phyloP scores from a whole-genome alignment of 2,113 vertebrate species.

The Leucopternis melanops region DNA sequence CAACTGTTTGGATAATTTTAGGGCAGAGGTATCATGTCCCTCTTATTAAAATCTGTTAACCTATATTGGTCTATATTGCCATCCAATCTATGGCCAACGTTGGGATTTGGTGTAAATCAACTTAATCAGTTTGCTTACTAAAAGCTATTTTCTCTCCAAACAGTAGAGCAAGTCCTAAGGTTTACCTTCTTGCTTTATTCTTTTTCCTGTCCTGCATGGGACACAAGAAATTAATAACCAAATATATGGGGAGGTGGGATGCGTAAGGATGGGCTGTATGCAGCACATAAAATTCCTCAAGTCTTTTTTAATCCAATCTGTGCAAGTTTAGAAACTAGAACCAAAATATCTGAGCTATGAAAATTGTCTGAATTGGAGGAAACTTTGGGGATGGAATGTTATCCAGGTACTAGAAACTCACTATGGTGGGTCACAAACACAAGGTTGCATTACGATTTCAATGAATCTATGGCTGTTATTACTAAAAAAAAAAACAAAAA shows the following conservation, averaged over 20 bases:
- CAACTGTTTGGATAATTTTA: not conserved
- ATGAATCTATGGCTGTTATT: not conserved
- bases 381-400: not conserved
- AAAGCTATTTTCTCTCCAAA: not conserved
- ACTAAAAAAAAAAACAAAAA: not conserved
- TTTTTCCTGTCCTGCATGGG: not conserved
- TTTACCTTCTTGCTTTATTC: not conserved
- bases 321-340: not conserved
- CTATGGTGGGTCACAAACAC: not conserved
- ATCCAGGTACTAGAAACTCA: not conserved
- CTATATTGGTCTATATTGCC: not conserved
- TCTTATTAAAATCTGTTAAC: not conserved
- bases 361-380: not conserved
- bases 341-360: not conserved
- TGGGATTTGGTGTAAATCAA: not conserved
- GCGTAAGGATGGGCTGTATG: not conserved
- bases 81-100: not conserved
- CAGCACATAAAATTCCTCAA: not conserved
- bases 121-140: not conserved
- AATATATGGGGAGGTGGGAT: not conserved
- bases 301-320: not conserved
- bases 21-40: not conserved
- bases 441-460: not conserved
- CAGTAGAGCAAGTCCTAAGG: not conserved
- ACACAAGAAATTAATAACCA: not conserved